Evolutionary conservation across 2,113 vertebrate genomes (phyloP), one percentile per base, ranked within the genome.

Genomic region (Odontophorus gujanensis): DNA sequence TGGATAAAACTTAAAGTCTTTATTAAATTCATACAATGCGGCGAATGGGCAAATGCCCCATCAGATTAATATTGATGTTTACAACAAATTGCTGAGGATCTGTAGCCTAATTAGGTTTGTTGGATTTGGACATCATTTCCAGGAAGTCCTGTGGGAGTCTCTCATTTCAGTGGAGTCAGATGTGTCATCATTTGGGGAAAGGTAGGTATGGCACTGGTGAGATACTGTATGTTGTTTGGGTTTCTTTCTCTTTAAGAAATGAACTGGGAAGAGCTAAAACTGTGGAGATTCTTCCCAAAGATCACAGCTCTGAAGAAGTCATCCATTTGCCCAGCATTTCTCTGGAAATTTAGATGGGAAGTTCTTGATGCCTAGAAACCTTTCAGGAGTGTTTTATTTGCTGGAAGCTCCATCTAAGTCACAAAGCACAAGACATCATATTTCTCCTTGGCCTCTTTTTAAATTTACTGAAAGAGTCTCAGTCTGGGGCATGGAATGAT

Each of bases 151-250:
- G 6, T 32, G 45, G 45, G 30, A 55, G 43, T 8, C 1, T 0
- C 38, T 30, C 30, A 6, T 3, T 21, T 18, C 0, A 0, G 15
- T 16, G 16, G 7, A 77, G 30, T 77, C 16, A 51, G 42, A 32
- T 20, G 15, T 78, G 11, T 48, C 61, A 40, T 8, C 6, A 17
- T 62, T 50, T 1, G 1, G 8, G 15, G 25, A 11, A 78, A 55
- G 36, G 7, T 9, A 40, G 28, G 15, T 21, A 13, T 24, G 25
- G 7, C 13, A 13, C 20, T 20, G n/a, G 15, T 32, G 40, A 79
- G 30, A 59, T 42, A 61, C 8, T 55, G 3, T 12, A 4, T 3
- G 16, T 62, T 26, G 4, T 34, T 78, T 50, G n/a, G 7, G 32
- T 59, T 81, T 68, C 47, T 51, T 79, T 59, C 73, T 68, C 36